These are phyloP conservation scores for Equus quagga DNA, from an alignment of 2,113 vertebrate species.

Conservation along the genomic window DNA sequence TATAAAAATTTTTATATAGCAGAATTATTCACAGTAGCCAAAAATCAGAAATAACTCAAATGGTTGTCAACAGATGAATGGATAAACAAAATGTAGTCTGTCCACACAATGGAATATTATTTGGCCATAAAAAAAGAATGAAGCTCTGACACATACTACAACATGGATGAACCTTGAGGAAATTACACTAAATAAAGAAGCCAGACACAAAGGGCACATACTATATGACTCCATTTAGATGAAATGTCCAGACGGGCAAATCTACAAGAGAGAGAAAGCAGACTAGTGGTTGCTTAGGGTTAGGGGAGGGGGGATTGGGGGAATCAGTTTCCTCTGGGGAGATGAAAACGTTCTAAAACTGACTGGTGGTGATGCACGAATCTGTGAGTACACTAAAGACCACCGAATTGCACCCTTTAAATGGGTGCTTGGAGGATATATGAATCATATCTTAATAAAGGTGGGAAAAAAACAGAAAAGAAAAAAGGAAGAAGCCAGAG, in stretches of 20 bases:
- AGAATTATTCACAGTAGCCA: conserved; percentile 39
- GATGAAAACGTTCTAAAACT: background rate
- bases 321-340: background rate
- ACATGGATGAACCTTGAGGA: background rate
- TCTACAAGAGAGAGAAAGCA: background rate
- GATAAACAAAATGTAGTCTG: background rate
- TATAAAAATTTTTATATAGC: background rate
- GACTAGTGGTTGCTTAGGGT: background rate
- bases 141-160: background rate
- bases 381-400: background rate
- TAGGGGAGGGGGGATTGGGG: rapidly evolving
- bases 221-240: background rate
- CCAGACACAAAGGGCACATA: background rate
- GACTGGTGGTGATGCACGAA: background rate
- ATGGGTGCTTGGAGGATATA: background rate
- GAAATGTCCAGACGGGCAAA: background rate
- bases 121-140: background rate
- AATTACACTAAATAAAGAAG: background rate
- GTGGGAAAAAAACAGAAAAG: background rate
- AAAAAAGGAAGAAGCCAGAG: background rate
- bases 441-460: background rate
- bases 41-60: conserved; percentile 22
- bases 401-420: background rate
- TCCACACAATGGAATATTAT: background rate
- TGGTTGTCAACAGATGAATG: background rate